A percentile compares a stretch with the other conserved stretches of the same genome.
Evolutionary conservation across 2,888 invertebrate species (phyloP).

Genomic region (Hirtodrosophila histrioides): DNA sequence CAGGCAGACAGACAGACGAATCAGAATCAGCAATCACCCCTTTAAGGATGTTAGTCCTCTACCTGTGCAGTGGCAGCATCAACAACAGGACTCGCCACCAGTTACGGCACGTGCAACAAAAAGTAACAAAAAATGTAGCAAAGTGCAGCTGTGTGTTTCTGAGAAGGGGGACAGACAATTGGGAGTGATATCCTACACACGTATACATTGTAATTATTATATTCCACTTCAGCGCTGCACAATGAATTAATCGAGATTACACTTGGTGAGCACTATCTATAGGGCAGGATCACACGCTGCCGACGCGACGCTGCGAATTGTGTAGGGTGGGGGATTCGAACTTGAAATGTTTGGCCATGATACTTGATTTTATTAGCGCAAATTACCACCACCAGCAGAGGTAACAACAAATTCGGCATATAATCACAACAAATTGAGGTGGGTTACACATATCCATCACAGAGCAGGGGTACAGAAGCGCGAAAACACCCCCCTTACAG

Average conservation of each 20-base stretch:
- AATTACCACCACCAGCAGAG: constrained; percentile 78
- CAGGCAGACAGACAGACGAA: constrained; percentile 14
- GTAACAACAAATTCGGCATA: constrained; percentile 51
- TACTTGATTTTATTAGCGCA: constrained; percentile 82
- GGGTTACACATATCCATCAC: constrained; percentile 26
- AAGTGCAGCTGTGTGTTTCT: constrained; percentile 69
- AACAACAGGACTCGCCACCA: constrained; percentile 41
- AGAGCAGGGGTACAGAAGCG: constrained; percentile 18
- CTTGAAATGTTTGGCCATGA: constrained; percentile 61
- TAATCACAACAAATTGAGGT: constrained; percentile 79
- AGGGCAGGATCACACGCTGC: constrained; percentile 58
- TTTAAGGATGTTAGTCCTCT: constrained; percentile 43
- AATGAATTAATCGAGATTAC: constrained; percentile 79
- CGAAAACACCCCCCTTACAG: constrained; percentile 41
- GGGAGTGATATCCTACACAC: constrained; percentile 45
- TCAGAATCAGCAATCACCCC: constrained; percentile 52
- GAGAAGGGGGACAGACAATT: constrained; percentile 13
- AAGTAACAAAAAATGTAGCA: constrained; percentile 71
- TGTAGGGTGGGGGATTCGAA: constrained; percentile 17
- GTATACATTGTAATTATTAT: constrained; percentile 76
- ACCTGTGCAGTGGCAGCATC: constrained; percentile 57
- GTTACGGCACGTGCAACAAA: constrained; percentile 69
- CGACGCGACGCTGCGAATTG: constrained; percentile 25
- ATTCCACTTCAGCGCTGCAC: constrained; percentile 77
- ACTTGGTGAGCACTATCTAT: constrained; percentile 72